A percentile compares a stretch with the other conserved stretches of the same genome.
Evolutionary conservation across 2,797 vertebrate species (phyloP).

Genomic region (Parauchenoglanis ngamensis): DNA sequence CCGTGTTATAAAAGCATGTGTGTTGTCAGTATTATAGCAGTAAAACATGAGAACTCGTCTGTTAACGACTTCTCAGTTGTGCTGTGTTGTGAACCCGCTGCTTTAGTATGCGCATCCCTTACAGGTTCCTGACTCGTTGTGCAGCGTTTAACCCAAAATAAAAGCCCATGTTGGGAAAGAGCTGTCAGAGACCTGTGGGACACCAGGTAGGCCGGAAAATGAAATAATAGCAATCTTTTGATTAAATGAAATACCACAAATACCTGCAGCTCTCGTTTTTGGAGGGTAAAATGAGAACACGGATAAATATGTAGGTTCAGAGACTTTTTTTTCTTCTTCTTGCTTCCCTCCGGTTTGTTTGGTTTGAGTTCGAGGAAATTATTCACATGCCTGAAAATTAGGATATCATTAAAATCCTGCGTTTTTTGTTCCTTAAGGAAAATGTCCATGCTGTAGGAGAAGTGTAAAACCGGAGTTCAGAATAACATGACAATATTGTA

Average conservation of each 20-base stretch:
- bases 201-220: not conserved
- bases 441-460: not conserved
- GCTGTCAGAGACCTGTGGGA: not conserved
- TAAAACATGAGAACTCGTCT: not conserved
- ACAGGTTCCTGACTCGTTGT: not conserved
- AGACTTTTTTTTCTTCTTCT: not conserved
- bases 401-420: not conserved
- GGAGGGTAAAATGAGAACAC: not conserved
- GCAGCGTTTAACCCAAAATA: not conserved
- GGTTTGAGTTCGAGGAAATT: not conserved
- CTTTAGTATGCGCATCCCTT: not conserved
- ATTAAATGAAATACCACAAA: not conserved
- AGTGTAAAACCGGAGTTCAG: no score
- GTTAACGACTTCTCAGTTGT: not conserved
- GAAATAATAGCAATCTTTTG: not conserved
- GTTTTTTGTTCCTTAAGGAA: not conserved
- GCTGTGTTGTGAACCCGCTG: not conserved
- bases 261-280: not conserved
- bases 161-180: not conserved
- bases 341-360: not conserved
- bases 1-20: not conserved
- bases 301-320: not conserved
- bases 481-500: not conserved
- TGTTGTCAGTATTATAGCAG: not conserved
- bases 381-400: not conserved